Conservation (phyloP, 2,888 invertebrate genomes). For the Lypha dubia region DNA sequence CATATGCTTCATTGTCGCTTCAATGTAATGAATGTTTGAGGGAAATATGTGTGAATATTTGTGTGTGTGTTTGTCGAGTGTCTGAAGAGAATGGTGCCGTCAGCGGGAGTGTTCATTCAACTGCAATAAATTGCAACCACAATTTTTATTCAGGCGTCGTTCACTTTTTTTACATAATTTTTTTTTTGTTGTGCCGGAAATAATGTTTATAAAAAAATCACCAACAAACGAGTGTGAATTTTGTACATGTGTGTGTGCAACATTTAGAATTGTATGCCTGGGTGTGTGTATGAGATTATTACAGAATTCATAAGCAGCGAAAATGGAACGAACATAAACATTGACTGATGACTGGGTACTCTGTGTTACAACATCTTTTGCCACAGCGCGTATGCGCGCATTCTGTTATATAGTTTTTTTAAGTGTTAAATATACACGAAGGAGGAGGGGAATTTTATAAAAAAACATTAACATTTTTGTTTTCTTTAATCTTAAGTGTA, state of each 20-base stretch:
- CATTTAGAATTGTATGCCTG: conserved; percentile 35
- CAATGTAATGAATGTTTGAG: conserved; percentile 8
- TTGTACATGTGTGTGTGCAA: conserved; percentile 25
- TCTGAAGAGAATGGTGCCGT: conserved; percentile 38
- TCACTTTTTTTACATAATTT: conserved; percentile 5
- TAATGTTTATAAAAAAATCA: conserved; percentile 62
- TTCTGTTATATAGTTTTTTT: conserved; percentile 1
- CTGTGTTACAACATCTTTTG: conserved; percentile 23
- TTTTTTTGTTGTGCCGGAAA: conserved; percentile 64
- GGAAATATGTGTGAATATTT: not conserved
- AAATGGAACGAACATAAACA: conserved; percentile 27
- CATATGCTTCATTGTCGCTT: conserved; percentile 36
- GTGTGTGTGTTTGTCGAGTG: not conserved
- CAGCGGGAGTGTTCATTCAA: conserved; percentile 80
- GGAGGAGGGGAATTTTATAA: conserved; percentile 9
- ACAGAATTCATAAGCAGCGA: conserved; percentile 39
- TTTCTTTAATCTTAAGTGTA: conserved; percentile 14
- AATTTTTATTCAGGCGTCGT: conserved; percentile 55
- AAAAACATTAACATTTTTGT: conserved; percentile 49
- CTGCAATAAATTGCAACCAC: conserved; percentile 80
- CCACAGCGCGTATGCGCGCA: conserved; percentile 53
- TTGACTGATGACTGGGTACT: conserved; percentile 37
- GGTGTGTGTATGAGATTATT: not conserved
- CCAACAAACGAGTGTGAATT: conserved; percentile 21
- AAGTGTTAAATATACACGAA: not conserved